These are phyloP conservation scores for Notechis scutatus DNA, from an alignment of 2,113 vertebrate genomes.

Conservation along the genomic window DNA sequence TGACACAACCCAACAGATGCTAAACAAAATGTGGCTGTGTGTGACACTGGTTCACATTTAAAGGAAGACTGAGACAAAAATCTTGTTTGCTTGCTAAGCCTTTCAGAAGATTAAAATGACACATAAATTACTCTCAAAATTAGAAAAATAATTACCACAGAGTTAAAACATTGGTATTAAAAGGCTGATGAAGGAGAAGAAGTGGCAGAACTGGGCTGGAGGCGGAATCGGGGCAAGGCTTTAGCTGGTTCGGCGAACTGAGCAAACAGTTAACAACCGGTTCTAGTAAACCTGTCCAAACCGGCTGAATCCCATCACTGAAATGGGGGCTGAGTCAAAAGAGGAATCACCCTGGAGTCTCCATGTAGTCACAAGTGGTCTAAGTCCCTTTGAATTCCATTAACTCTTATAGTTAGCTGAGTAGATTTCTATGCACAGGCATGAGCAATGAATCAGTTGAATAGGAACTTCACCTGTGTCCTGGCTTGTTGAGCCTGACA, in stretches of 20 bases:
- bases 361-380: not conserved
- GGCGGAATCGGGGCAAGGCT: too few relatives aligned
- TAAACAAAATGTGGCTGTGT: not conserved
- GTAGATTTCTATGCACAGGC: not conserved
- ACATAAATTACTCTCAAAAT: not conserved
- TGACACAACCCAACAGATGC: not conserved
- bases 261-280: too few relatives aligned
- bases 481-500: not conserved
- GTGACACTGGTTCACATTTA: not conserved
- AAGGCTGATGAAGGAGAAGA: not conserved
- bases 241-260: too few relatives aligned
- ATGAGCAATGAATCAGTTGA: not conserved
- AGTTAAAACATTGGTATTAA: not conserved
- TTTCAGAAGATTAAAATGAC: not conserved
- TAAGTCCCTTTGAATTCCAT: not conserved
- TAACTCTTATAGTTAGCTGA: not conserved
- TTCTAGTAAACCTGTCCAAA: too few relatives aligned
- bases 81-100: not conserved
- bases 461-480: not conserved
- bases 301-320: too few relatives aligned
- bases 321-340: not conserved
- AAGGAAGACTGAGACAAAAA: not conserved
- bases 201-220: not conserved
- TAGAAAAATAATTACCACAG: not conserved
- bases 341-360: not conserved